Evolutionary conservation across 2,888 invertebrate species (phyloP), one percentile per base, ranked within the genome.

Genomic region (Rotaria sp.): DNA sequence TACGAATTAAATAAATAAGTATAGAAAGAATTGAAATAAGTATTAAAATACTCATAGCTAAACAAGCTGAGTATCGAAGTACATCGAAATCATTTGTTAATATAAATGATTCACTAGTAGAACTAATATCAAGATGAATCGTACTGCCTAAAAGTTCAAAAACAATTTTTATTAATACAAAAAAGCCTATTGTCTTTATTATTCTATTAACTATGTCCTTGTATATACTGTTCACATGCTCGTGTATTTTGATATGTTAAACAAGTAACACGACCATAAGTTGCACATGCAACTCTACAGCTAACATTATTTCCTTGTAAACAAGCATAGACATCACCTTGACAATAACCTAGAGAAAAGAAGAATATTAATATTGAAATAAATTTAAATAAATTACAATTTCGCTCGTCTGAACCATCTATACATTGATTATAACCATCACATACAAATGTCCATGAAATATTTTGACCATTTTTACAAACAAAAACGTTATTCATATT

Each of bases 251-350:
- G 41, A 26, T 80, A 80, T 4, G 80, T 80, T 80, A 80, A 80
- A 45, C 80, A 80, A 26, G 80, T 80, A 5, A 80, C n/a, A 45
- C n/a, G 45, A 5, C 45, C 45, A 80, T 80, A 41, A 26, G 26
- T 80, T n/a, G 41, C 13, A 80, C 80, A 80, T 10, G 45, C 80
- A n/a, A 80, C 1, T 45, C 35, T 41, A 80, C 80, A 80, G 13
- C 80, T 80, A 26, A 80, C 80, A 80, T 80, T 80, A 45, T 80
- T 80, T n/a, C 80, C 80, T 45, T 80, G 80, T n/a, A 45, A 15
- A 41, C 80, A 80, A 26, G 80, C 45, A 80, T 80, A 80, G 45
- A 45, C 4, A 45, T 80, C 45, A 41, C 45, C 80, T 80, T 80
- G 80, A n/a, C 80, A 80, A 26, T 80, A 45, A 45, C 80, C 80